Conservation (phyloP, 2,888 invertebrate genomes). For the Eristalinus aeneus region DNA sequence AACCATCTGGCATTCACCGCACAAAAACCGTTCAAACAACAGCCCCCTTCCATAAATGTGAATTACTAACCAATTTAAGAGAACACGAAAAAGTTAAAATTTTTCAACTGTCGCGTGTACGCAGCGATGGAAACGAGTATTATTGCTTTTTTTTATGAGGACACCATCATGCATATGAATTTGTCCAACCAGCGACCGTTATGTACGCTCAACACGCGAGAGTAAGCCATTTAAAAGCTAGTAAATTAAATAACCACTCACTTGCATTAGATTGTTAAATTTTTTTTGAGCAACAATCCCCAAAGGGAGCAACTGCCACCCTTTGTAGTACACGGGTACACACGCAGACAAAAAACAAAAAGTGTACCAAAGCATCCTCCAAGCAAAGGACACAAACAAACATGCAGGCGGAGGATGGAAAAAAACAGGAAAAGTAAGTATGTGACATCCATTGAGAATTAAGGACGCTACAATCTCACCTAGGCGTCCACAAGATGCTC, state of each 20-base stretch:
- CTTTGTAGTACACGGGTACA: not conserved
- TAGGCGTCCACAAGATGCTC: slow-evolving; percentile 50
- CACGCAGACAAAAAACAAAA: not conserved
- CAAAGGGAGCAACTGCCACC: not conserved
- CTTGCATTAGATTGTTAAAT: not conserved
- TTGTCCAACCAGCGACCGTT: not conserved
- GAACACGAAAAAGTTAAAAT: not conserved
- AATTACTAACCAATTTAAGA: not conserved
- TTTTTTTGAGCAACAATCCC: not conserved
- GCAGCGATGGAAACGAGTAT: not conserved
- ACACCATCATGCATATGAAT: not conserved
- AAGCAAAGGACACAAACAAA: not conserved
- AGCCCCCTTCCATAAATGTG: not conserved
- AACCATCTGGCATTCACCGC: not conserved
- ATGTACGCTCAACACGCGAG: slow-evolving; percentile 2
- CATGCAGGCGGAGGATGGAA: not conserved
- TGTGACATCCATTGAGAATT: slow-evolving; percentile 27
- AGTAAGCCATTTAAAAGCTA: slow-evolving; percentile 20
- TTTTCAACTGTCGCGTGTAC: not conserved
- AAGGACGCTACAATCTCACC: slow-evolving; percentile 35
- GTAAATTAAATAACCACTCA: not conserved
- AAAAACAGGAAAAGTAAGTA: slow-evolving; percentile 1
- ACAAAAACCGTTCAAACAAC: not conserved
- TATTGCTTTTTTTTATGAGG: not conserved
- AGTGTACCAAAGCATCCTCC: not conserved